Percentiles rank a stretch among this genome's conserved stretches.
These are phyloP conservation scores for Leptinotarsa texana DNA, from an alignment of 1,140 invertebrate genomes.

Conservation along the genomic window DNA sequence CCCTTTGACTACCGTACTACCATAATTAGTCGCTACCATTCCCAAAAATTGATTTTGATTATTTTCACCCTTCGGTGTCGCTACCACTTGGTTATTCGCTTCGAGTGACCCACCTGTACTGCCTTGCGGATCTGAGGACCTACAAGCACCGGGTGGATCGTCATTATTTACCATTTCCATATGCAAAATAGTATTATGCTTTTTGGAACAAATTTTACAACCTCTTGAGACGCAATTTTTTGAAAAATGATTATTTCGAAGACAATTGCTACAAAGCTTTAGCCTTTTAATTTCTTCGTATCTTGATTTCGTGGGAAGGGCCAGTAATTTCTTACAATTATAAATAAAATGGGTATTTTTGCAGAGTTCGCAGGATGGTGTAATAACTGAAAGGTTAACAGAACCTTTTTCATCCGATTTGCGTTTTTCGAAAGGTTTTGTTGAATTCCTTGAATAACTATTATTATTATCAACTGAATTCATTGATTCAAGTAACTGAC, in stretches of 20 bases:
- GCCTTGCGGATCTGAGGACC: background rate
- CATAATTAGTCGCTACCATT: slow-evolving; percentile 2
- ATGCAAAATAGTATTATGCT: slow-evolving; percentile 34
- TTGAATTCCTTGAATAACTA: too few species aligned
- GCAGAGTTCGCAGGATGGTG: background rate
- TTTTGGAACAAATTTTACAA: slow-evolving; percentile 29
- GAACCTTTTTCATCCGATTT: background rate
- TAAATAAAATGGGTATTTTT: slow-evolving; percentile 1
- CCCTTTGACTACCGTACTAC: background rate
- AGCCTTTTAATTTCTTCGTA: slow-evolving; percentile 15
- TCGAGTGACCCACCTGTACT: background rate
- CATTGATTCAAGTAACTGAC: background rate
- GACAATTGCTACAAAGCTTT: slow-evolving; percentile 28
- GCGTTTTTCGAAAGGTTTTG: background rate
- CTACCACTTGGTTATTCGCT: background rate
- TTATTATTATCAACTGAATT: background rate
- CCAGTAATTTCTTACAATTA: slow-evolving; percentile 4
- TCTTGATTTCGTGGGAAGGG: background rate
- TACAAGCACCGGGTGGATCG: background rate
- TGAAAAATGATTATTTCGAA: slow-evolving; percentile 18
- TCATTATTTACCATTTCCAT: background rate
- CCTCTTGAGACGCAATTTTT: slow-evolving; percentile 21
- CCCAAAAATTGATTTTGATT: background rate
- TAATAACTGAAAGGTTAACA: background rate
- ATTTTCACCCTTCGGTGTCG: slow-evolving; percentile 1